Conservation (phyloP, 2,797 vertebrate genomes). For the Melanotaenia maccullochi region DNA sequence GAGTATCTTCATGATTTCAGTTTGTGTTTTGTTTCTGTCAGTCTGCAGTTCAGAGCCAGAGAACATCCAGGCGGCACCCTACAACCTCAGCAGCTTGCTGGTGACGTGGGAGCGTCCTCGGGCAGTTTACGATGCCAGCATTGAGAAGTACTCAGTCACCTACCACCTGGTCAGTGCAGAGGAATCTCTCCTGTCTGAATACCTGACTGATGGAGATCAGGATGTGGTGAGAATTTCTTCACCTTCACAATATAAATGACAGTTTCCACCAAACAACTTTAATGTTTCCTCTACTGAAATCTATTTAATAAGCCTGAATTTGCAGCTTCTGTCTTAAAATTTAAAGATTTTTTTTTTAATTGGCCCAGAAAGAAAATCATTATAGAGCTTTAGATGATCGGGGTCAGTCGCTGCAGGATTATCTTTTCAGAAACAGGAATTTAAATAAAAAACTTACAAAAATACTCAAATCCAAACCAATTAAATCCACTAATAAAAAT, state of each 20-base stretch:
- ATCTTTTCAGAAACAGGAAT: too few relatives aligned
- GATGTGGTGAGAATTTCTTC: constrained; percentile 89
- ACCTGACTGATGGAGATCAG: constrained; percentile 98
- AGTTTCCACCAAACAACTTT: too few relatives aligned
- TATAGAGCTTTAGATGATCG: too few relatives aligned
- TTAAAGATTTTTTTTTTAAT: too few relatives aligned
- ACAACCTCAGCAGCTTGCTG: constrained; percentile 93
- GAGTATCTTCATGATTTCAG: neutral
- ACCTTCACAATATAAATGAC: neutral
- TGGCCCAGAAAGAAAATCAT: too few relatives aligned
- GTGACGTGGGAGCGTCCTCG: constrained; percentile 96
- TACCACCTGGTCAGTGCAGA: constrained; percentile 83
- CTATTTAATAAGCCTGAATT: too few relatives aligned
- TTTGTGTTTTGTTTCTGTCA: constrained; percentile 54
- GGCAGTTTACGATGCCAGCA: constrained; percentile 91
- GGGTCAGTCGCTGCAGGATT: too few relatives aligned
- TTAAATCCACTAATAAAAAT: too few relatives aligned
- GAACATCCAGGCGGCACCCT: constrained; percentile 87
- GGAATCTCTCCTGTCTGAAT: constrained; percentile 82
- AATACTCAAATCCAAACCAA: too few relatives aligned
- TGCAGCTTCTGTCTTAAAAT: too few relatives aligned
- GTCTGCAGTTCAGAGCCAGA: constrained; percentile 98
- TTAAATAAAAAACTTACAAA: too few relatives aligned
- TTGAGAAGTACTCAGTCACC: constrained; percentile 93
- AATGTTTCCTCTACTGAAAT: too few relatives aligned